Conservation (phyloP, 2,113 vertebrate genomes). For the Pagrus major region DNA sequence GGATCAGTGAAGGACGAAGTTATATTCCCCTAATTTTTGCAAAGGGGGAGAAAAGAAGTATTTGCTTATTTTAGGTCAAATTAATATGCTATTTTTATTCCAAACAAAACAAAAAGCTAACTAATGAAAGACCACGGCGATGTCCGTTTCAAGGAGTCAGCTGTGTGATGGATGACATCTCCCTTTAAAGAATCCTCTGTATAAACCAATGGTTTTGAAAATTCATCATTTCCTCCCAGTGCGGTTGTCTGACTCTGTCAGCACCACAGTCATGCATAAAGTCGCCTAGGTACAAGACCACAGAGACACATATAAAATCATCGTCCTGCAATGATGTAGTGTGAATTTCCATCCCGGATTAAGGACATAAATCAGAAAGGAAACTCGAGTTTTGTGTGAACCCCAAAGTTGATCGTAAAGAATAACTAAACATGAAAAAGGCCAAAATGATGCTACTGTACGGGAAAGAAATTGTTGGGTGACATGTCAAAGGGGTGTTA, state of each 20-base stretch:
- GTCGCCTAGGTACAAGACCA: slow-evolving; percentile 59
- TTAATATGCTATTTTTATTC: slow-evolving; percentile 11
- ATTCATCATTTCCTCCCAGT: slow-evolving; percentile 59
- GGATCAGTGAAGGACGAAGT: slow-evolving; percentile 25
- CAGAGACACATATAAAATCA: slow-evolving; percentile 58
- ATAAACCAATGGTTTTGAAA: slow-evolving; percentile 46
- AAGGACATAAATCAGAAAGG: slow-evolving; percentile 42
- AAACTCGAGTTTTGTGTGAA: slow-evolving; percentile 24
- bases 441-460: not conserved
- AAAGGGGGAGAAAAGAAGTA: not conserved
- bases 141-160: slow-evolving; percentile 6
- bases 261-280: slow-evolving; percentile 61
- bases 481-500: slow-evolving; percentile 18
- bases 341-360: slow-evolving; percentile 50
- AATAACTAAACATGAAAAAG: not conserved
- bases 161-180: slow-evolving; percentile 29
- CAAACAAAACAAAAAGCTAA: slow-evolving; percentile 42
- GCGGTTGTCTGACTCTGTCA: slow-evolving; percentile 63
- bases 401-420: slow-evolving; percentile 21
- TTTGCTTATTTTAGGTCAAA: slow-evolving; percentile 40
- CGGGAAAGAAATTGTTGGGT: not conserved
- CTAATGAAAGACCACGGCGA: slow-evolving; percentile 1
- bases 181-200: slow-evolving; percentile 33
- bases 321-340: slow-evolving; percentile 24
- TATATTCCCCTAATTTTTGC: not conserved